A percentile compares a stretch with the other conserved stretches of the same genome.
Evolutionary conservation across 2,888 invertebrate species (phyloP).

Genomic region (Eumerus sabulonum): DNA sequence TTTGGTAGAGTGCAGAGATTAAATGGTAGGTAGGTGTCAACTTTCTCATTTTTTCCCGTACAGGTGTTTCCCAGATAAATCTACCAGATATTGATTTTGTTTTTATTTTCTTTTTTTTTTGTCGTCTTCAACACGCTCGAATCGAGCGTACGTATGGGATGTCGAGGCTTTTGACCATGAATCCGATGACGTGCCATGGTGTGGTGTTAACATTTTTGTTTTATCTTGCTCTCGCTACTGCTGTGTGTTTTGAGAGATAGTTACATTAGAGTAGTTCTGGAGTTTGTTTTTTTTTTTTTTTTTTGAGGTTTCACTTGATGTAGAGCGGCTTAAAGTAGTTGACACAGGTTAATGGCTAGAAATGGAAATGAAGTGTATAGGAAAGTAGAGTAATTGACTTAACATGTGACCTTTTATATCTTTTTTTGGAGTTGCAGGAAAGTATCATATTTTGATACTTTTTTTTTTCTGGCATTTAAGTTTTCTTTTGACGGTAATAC

Average conservation of each 20-base stretch:
- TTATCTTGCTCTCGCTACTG: constrained; percentile 6
- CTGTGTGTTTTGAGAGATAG: constrained; percentile 22
- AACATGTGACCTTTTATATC: too few relatives aligned
- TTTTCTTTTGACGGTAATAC: too few relatives aligned
- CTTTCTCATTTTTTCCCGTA: constrained; percentile 58
- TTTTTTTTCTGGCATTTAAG: too few relatives aligned
- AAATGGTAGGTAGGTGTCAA: constrained; percentile 62
- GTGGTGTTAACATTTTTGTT: constrained; percentile 14
- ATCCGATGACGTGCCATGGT: constrained; percentile 34
- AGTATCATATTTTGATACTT: too few relatives aligned
- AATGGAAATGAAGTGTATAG: not conserved
- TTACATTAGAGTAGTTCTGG: constrained; percentile 3
- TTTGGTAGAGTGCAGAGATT: constrained; percentile 50
- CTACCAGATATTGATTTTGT: not conserved
- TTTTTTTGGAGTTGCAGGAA: too few relatives aligned
- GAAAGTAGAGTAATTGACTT: too few relatives aligned
- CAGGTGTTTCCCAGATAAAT: constrained; percentile 55
- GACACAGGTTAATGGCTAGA: not conserved
- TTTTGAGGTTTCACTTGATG: constrained; percentile 35
- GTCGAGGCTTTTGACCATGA: constrained; percentile 53
- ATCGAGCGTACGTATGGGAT: too few relatives aligned
- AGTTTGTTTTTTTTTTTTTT: constrained; percentile 1
- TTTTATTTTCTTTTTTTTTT: too few relatives aligned
- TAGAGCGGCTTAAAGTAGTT: not conserved
- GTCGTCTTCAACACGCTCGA: too few relatives aligned